Conservation (phyloP, 2,797 vertebrate genomes). For the Clarias fuscus region DNA sequence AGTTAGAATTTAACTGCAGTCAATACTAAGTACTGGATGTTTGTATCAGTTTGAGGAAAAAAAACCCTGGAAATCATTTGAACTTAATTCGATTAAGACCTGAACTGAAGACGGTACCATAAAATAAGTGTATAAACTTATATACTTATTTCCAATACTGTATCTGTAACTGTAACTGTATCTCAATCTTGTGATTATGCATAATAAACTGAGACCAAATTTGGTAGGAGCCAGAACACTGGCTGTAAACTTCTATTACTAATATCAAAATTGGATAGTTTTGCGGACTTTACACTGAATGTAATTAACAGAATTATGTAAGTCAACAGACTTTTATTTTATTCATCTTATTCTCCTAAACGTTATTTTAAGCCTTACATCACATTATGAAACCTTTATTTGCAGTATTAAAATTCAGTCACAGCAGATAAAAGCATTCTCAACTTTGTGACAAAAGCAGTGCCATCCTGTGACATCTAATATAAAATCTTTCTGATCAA, state of each 20-base stretch:
- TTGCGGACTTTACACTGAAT: neutral
- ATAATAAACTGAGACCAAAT: constrained; percentile 50
- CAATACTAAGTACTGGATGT: neutral
- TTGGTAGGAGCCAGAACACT: constrained; percentile 38
- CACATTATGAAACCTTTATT: neutral
- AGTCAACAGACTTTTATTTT: neutral
- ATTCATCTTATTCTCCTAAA: neutral
- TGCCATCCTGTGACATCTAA: neutral
- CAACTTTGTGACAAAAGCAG: neutral
- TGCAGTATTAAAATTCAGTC: neutral
- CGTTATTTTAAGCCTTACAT: neutral
- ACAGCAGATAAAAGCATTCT: neutral
- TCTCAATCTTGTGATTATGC: constrained; percentile 54
- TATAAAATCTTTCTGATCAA: neutral
- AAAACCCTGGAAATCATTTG: neutral
- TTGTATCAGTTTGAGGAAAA: constrained; percentile 4
- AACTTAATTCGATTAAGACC: neutral
- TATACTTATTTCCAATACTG: neutral
- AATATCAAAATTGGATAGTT: neutral
- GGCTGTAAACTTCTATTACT: constrained; percentile 40
- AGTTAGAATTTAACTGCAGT: neutral
- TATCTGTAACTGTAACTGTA: constrained; percentile 13
- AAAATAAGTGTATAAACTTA: neutral
- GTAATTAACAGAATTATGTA: neutral
- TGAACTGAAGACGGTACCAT: neutral